Conservation (phyloP, 2,888 invertebrate genomes). For the Epicampocera succincta region DNA sequence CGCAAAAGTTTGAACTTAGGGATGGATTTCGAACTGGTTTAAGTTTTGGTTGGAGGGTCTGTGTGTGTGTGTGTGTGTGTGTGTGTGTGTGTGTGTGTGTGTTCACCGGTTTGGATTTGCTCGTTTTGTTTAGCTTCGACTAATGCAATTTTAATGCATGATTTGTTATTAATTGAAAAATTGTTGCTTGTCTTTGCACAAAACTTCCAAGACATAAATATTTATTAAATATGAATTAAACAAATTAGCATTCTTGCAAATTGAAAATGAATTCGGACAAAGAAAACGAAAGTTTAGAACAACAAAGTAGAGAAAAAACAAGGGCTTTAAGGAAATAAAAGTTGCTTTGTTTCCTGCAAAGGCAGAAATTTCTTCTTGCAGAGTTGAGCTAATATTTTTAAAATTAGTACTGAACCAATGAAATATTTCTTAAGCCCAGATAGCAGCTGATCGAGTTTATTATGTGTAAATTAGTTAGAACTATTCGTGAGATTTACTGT, state of each 20-base stretch:
- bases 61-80: not conserved
- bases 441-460: too few relatives aligned
- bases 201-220: slow-evolving; percentile 51
- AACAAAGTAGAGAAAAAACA: not conserved
- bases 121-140: slow-evolving; percentile 60
- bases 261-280: slow-evolving; percentile 21
- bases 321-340: not conserved
- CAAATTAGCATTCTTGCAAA: slow-evolving; percentile 14
- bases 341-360: not conserved
- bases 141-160: slow-evolving; percentile 81
- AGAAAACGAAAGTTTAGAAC: slow-evolving; percentile 32
- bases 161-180: slow-evolving; percentile 80
- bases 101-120: slow-evolving; percentile 25
- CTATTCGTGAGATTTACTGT: too few relatives aligned
- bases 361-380: not conserved
- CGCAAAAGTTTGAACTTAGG: slow-evolving; percentile 1
- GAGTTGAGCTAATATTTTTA: too few relatives aligned
- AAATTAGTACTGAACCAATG: not conserved
- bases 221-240: slow-evolving; percentile 60
- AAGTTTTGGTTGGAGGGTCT: too few relatives aligned
- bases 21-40: too few relatives aligned
- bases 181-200: slow-evolving; percentile 52
- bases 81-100: slow-evolving; percentile 7
- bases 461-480: too few relatives aligned
- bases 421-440: too few relatives aligned